Conservation (phyloP, 2,113 vertebrate genomes). For the Thamnaconus septentrionalis region DNA sequence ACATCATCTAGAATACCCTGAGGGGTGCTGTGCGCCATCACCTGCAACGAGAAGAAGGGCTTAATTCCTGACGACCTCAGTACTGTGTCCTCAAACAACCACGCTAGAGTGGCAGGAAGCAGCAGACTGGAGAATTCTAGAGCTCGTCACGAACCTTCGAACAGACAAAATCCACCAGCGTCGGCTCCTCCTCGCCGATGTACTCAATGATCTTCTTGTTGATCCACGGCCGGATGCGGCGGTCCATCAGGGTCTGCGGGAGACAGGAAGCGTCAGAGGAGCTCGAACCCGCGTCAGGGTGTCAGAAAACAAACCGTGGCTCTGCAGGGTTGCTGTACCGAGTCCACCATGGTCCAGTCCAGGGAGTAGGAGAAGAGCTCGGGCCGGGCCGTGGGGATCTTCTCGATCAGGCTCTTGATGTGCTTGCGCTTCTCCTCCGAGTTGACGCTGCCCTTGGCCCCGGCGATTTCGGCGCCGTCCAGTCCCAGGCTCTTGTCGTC, state of each 20-base stretch:
- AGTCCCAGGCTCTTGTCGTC: constrained; percentile 87
- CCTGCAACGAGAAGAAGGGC: constrained; percentile 68
- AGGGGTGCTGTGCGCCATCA: constrained; percentile 98
- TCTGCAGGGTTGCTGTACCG: constrained; percentile 73
- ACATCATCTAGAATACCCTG: constrained; percentile 99
- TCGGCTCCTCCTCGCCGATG: constrained; percentile 98
- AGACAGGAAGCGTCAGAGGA: not conserved
- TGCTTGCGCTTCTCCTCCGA: constrained; percentile 98
- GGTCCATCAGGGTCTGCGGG: constrained; percentile 92
- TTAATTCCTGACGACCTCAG: not conserved
- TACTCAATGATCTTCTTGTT: constrained; percentile 99
- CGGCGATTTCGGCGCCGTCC: constrained; percentile 63
- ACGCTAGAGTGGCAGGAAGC: not conserved
- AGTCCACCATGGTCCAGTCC: constrained; percentile 98
- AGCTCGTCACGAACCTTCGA: constrained; percentile 83
- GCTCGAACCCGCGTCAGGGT: not conserved
- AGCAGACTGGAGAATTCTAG: not conserved
- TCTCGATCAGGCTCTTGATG: constrained; percentile 98
- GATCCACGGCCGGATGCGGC: constrained; percentile 97
- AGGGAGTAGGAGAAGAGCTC: constrained; percentile 97
- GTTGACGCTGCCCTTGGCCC: constrained; percentile 86
- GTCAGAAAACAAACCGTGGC: not conserved
- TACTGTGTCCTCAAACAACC: not conserved
- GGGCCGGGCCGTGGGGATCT: constrained; percentile 96
- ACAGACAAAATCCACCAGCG: constrained; percentile 97